Evolutionary conservation across 2,797 vertebrate species (phyloP), one percentile per base, ranked within the genome.

Genomic region (Lophius americanus): DNA sequence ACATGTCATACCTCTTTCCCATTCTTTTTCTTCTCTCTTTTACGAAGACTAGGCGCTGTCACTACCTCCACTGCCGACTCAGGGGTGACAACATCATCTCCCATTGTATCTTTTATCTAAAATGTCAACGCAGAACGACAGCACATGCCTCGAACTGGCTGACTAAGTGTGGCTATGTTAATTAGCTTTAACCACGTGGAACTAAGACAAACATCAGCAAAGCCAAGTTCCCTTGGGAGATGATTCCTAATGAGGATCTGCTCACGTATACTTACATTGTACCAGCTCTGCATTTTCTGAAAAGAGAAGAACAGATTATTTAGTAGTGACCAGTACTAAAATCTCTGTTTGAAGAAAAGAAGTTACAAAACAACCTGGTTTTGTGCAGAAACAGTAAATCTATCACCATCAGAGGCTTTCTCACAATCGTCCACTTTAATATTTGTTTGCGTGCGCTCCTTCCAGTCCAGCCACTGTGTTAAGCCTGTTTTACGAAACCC

Each of bases 271-370:
- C 96, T 97, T 85, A 97, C 96, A 68, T 96, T 97, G 92, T 97
- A 97, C 96, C 96, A 97, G 93, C 96, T 97, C 91, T 97, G 96
- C 94, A 96, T 96, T 92, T 97, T 97, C 96, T 97, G 94, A 79
- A 49, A 70, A 83, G 33, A 86, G 89, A 77, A 79, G 42, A 71
- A 83, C 32, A 85, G n/a, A 5, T 62, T 43, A 55, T 36, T 73
- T 33, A 79, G n/a, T 52, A 9, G 44, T 46, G 11, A 70, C 59
- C 41, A 58, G 36, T 36, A 4, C 3, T 8, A n/a, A 70, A 6
- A 44, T 9, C 32, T 41, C 5, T 54, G 7, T 57, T 37, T 9
- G 38, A 44, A 7, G 60, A 33, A 48, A 33, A 56, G 43, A 55
- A 43, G 33, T 47, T 35, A 58, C 3, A 36, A 1, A 9, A 48